A percentile compares a stretch with the other conserved stretches of the same genome.
These are phyloP conservation scores for Beaufortia kweichowensis DNA, from an alignment of 2,113 vertebrate species.

Conservation along the genomic window DNA sequence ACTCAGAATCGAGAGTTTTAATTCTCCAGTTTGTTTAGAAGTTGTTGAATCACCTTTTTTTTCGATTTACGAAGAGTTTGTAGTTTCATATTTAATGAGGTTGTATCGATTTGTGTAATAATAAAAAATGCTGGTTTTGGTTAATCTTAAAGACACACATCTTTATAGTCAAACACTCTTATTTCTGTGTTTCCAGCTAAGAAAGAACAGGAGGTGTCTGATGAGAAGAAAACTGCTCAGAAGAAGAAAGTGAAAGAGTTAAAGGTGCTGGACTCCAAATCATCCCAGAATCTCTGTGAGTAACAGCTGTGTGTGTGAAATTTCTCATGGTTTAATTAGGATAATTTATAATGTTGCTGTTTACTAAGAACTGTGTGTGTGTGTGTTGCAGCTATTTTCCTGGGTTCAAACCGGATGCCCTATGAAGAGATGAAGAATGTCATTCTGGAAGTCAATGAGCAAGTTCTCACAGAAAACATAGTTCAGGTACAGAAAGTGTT, in stretches of 20 bases:
- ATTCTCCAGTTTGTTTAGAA: too few species aligned
- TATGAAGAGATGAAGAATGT: slow-evolving; percentile 83
- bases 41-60: too few species aligned
- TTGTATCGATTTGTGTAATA: too few species aligned
- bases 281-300: slow-evolving; percentile 85
- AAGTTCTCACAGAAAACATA: slow-evolving; percentile 79
- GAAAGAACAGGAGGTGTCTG: slow-evolving; percentile 77
- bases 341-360: neutral
- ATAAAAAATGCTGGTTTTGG: too few species aligned
- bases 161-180: neutral
- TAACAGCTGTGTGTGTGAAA: slow-evolving; percentile 23
- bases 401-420: slow-evolving; percentile 82
- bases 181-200: slow-evolving; percentile 67
- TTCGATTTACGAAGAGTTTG: too few species aligned
- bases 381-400: slow-evolving; percentile 77
- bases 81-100: too few species aligned
- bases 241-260: slow-evolving; percentile 90
- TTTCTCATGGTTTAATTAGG: neutral
- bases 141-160: neutral
- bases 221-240: slow-evolving; percentile 75
- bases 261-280: slow-evolving; percentile 80
- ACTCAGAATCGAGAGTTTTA: neutral
- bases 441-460: slow-evolving; percentile 82
- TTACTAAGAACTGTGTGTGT: neutral
- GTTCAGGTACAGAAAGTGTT: slow-evolving; percentile 69